Evolutionary conservation across 1,140 invertebrate genomes (phyloP), one percentile per base, ranked within the genome.

Genomic region (Drosophila grimshawi): DNA sequence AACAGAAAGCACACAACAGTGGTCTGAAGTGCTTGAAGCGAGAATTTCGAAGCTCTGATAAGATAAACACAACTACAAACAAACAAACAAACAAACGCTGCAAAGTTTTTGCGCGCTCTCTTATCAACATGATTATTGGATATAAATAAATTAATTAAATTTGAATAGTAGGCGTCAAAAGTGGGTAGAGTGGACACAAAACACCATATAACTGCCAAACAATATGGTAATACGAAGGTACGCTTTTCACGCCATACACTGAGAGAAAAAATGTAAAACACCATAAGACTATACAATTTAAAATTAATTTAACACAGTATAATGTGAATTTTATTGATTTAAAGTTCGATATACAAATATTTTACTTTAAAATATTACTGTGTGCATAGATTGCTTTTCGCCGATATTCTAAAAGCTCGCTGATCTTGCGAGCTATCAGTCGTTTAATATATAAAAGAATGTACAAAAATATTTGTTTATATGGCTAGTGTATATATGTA

Each of bases 111-210:
- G 79, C 33, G 29, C 62, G 61, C 68, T 64, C 64, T 27, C 61
- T 73, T 80, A 88, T 89, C 83, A 62, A 72, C 66, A 73, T 88
- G 80, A 89, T 89, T 83, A 71, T 48, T 88, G 85, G 85, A 88
- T 88, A 88, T 88, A 88, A 88, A 89, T 88, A 88, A 83, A 89
- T 88, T 88, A 88, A 88, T 88, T 88, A 88, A 86, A 88, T 88
- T 89, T 88, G 85, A 88, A 88, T 86, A 80, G 63, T 55, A 62
- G 35, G 63, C 63, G 8, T 45, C 62, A 63, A 55, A 41, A 52
- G 49, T 56, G 45, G 10, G 35, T 19, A 65, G 55, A 59, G 37
- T 71, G 56, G 73, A 71, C 73, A 60, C 59, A 11, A 65, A 61
- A 53, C 10, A 27, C 52, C 61, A 35, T 49, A 33, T 35, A 51